Evolutionary conservation across 2,113 vertebrate genomes (phyloP), one percentile per base, ranked within the genome.

Genomic region (Oriolus oriolus): DNA sequence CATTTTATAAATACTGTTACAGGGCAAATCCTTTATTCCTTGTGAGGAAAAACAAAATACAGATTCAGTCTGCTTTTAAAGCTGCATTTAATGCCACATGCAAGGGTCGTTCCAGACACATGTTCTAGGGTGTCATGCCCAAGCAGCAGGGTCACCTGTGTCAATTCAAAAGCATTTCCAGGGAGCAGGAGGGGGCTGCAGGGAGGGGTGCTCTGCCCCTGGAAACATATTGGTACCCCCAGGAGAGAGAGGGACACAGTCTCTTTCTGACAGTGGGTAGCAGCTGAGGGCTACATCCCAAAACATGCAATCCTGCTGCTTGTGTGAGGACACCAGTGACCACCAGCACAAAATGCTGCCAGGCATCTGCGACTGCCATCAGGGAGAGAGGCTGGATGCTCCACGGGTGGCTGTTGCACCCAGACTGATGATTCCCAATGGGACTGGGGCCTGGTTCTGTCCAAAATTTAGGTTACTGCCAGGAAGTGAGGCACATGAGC

Each of bases 211-310:
- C 52, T 80, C 37, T 1, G 1, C 6, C 47, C n/a, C 52, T 54
- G 26, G 52, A 42, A 42, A 39, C 3, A 5, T 30, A 18, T 57
- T 80, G 44, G 53, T 27, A 9, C 10, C 35, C 44, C 27, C 35
- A 56, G 2, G 76, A 84, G 33, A 53, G 33, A 64, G 44, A 63
- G 7, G 42, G 33, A 64, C 1, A 2, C 0, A 0, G 17, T 47
- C 26, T 7, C 37, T 50, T 41, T n/a, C 19, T 35, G 27, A 16
- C 52, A 66, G 8, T 6, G 31, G 23, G 27, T 20, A 4, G 4
- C n/a, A 90, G 44, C 53, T 79, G 45, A 84, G 37, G 35, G 60
- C 65, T 90, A 54, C 31, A 31, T 14, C 37, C 42, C 24, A 7
- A 76, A 79, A 50, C 6, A 13, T 8, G 17, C 39, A 50, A 8